Percentiles rank a stretch among this genome's conserved stretches.
These are phyloP conservation scores for Pocillopora damicornis DNA, from an alignment of 64 coral and sea anemone species.

Conservation along the genomic window DNA sequence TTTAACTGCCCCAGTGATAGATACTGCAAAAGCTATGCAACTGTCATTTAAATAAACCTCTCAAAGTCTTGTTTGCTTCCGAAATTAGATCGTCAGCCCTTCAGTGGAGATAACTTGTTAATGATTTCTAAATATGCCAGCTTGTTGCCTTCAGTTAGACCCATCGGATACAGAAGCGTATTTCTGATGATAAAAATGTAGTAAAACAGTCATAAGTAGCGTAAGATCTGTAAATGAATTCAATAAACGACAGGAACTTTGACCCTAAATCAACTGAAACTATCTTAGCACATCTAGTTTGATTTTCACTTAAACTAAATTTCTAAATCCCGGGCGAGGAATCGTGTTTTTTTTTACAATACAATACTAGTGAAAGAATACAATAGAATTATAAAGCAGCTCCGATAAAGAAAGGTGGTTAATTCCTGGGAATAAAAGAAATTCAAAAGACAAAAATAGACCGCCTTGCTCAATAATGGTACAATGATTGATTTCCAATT, in stretches of 20 bases:
- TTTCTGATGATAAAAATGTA: no score
- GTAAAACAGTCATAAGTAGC: no score
- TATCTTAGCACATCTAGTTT: not conserved
- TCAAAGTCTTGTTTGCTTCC: not conserved
- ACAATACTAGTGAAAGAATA: no score
- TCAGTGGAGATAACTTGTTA: not conserved
- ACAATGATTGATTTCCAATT: constrained; percentile 33
- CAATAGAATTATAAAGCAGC: no score
- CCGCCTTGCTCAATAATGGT: not conserved
- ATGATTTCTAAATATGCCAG: not conserved
- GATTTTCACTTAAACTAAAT: no score
- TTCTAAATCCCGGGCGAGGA: no score
- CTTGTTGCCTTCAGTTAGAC: not conserved
- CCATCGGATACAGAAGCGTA: no score
- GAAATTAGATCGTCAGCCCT: not conserved
- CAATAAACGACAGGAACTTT: no score
- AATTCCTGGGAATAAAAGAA: not conserved
- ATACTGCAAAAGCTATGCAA: not conserved
- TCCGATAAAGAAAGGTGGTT: not conserved
- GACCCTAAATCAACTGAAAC: no score
- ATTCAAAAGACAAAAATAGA: not conserved
- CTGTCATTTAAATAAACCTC: not conserved
- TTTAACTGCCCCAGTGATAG: not conserved
- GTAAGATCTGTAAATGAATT: no score
- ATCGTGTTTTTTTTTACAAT: no score